A percentile compares a stretch with the other conserved stretches of the same genome.
phyloP scores from a whole-genome alignment of 1,140 invertebrate species.

The Temnothorax longispinosus region DNA sequence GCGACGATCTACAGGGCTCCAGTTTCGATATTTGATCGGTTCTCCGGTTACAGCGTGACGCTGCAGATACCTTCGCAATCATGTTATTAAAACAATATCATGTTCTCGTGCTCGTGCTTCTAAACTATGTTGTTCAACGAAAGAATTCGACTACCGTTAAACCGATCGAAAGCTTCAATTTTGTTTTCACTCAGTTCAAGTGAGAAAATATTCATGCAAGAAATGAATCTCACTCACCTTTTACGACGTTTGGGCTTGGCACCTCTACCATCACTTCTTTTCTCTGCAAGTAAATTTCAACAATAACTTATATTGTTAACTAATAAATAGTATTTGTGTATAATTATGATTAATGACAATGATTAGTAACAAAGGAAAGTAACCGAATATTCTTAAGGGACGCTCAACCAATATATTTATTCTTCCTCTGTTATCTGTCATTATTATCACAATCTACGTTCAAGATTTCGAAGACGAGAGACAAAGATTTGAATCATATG shows the following conservation, averaged over 20 bases:
- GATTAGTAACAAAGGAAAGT: too few relatives aligned
- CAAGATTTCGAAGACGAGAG: neutral
- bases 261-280: neutral
- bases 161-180: neutral
- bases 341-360: too few relatives aligned
- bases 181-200: too few relatives aligned
- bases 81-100: conserved; percentile 44
- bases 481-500: neutral
- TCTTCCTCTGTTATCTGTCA: neutral
- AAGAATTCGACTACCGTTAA: conserved; percentile 5
- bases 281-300: conserved; percentile 14
- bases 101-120: neutral
- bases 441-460: neutral
- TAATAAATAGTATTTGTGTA: neutral
- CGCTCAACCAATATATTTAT: neutral
- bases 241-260: neutral
- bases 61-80: neutral
- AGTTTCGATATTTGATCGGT: conserved; percentile 39
- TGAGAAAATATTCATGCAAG: neutral
- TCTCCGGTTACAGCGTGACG: neutral
- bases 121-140: neutral
- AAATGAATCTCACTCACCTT: conserved; percentile 24
- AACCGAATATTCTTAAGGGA: too few relatives aligned
- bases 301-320: neutral
- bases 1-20: neutral